phyloP scores from a whole-genome alignment of 2,888 invertebrate genomes.

The Mimas tiliae region DNA sequence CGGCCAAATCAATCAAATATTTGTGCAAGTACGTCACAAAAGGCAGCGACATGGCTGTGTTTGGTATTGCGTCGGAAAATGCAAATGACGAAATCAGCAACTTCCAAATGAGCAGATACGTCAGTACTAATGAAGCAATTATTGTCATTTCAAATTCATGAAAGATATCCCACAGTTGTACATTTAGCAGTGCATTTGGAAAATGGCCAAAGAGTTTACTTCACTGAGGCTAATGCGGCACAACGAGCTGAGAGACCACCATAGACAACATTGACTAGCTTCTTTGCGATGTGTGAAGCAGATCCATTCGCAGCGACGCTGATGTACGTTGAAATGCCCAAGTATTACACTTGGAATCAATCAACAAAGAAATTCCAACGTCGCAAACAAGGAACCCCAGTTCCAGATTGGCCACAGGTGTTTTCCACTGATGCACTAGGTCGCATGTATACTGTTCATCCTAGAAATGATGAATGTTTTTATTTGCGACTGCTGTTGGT shows the following conservation, averaged over 20 bases:
- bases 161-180: constrained; percentile 35
- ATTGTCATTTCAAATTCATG: constrained; percentile 38
- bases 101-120: constrained; percentile 31
- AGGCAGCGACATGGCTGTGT: constrained; percentile 13
- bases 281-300: constrained; percentile 9
- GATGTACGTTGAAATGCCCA: constrained; percentile 32
- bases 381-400: constrained; percentile 35
- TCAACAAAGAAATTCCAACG: constrained; percentile 35
- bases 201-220: constrained; percentile 40
- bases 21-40: constrained; percentile 41
- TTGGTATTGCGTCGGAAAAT: constrained; percentile 15
- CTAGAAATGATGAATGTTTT: constrained; percentile 36
- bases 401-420: constrained; percentile 35
- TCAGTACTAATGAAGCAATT: constrained; percentile 36
- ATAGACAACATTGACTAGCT: constrained; percentile 21
- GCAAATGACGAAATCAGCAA: constrained; percentile 40
- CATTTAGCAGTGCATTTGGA: constrained; percentile 38
- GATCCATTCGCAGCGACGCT: constrained; percentile 19
- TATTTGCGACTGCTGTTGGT: constrained; percentile 33
- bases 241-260: constrained; percentile 12
- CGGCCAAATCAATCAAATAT: constrained; percentile 40
- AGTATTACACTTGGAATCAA: constrained; percentile 42
- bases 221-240: constrained; percentile 27
- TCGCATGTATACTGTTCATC: constrained; percentile 36
- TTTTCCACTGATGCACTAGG: constrained; percentile 35